Conservation (phyloP, 2,888 invertebrate genomes). For the Busseola fusca region DNA sequence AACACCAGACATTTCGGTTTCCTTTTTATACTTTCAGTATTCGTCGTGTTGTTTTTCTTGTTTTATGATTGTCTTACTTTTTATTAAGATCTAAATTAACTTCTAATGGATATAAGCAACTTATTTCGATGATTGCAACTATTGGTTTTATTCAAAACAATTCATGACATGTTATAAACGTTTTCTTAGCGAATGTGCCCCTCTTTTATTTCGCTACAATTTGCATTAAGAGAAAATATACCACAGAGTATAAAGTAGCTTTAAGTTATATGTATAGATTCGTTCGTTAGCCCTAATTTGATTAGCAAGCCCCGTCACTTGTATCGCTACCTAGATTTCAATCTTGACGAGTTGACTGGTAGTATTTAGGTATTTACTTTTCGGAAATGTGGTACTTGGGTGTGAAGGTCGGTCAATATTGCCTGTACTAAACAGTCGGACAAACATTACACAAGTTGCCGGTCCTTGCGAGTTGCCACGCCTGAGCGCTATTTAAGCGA, state of each 20-base stretch:
- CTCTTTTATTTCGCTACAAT: too few relatives aligned
- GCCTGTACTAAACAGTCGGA: slow-evolving; percentile 3
- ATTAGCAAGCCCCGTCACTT: slow-evolving; percentile 3
- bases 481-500: slow-evolving; percentile 32
- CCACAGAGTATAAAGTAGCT: not conserved
- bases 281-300: not conserved
- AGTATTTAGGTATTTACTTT: slow-evolving; percentile 10
- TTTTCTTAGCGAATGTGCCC: too few relatives aligned
- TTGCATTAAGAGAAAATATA: not conserved
- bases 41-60: too few relatives aligned
- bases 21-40: too few relatives aligned
- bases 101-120: too few relatives aligned
- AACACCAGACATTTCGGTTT: too few relatives aligned
- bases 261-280: not conserved
- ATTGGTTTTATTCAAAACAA: too few relatives aligned
- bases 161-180: too few relatives aligned
- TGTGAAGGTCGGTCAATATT: slow-evolving; percentile 38
- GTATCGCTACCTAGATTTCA: slow-evolving; percentile 10
- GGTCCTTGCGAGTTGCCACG: not conserved
- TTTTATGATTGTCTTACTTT: too few relatives aligned
- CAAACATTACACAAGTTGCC: slow-evolving; percentile 18
- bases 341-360: slow-evolving; percentile 23
- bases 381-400: slow-evolving; percentile 23
- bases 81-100: too few relatives aligned
- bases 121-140: too few relatives aligned